Conservation (phyloP, 2,113 vertebrate genomes). For the Australoheros scitulus region DNA sequence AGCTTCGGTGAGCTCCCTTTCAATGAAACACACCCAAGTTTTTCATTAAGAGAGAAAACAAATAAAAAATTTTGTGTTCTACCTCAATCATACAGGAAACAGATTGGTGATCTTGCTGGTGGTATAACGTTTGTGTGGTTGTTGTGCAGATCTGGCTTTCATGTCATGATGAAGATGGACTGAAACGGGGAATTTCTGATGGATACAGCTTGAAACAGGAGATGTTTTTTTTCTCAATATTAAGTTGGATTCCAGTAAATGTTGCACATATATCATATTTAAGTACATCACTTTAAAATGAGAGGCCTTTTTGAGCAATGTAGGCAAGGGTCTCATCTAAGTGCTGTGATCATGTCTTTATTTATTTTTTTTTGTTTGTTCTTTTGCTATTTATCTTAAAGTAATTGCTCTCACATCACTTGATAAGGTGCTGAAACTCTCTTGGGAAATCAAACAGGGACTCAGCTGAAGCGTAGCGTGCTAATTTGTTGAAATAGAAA, state of each 20-base stretch:
- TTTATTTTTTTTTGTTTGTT: background rate
- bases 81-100: too few species aligned
- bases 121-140: too few species aligned
- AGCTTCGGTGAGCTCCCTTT: background rate
- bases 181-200: background rate
- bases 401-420: slow-evolving; percentile 53
- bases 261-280: background rate
- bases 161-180: background rate
- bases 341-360: slow-evolving; percentile 4
- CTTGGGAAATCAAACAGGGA: slow-evolving; percentile 60
- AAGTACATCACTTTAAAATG: background rate
- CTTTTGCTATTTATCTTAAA: slow-evolving; percentile 50
- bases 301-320: background rate
- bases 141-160: background rate
- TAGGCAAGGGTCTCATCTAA: background rate
- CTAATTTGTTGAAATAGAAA: slow-evolving; percentile 1
- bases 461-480: slow-evolving; percentile 22
- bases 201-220: background rate
- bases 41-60: background rate
- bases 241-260: background rate
- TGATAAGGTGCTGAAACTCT: slow-evolving; percentile 10
- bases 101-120: too few species aligned
- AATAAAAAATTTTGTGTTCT: too few species aligned
- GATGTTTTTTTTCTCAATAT: background rate
- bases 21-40: background rate